Conservation (phyloP, 2,888 invertebrate species). For the Sicus ferrugineus region DNA sequence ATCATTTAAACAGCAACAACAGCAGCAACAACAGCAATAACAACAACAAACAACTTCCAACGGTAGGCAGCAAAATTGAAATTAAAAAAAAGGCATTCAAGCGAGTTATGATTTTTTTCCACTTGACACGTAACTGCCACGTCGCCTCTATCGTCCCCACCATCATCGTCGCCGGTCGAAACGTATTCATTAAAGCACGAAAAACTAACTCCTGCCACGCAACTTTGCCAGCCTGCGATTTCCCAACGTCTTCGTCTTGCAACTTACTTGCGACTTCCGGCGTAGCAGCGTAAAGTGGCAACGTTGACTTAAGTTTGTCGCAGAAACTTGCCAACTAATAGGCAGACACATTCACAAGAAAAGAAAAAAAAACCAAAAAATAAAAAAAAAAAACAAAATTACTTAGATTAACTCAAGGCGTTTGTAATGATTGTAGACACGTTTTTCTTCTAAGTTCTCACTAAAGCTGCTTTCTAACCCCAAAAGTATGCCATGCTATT, state of each 20-base stretch:
- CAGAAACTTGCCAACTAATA: background rate
- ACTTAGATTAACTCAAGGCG: background rate
- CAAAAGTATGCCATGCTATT: too few species aligned
- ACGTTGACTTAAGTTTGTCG: conserved; percentile 23
- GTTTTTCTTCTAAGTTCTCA: background rate
- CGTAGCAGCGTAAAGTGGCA: background rate
- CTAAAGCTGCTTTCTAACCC: too few species aligned
- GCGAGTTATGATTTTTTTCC: conserved; percentile 35
- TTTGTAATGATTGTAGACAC: background rate
- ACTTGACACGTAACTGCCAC: conserved; percentile 36
- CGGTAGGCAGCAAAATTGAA: background rate
- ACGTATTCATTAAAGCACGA: conserved; percentile 10
- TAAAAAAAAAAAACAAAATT: too few species aligned
- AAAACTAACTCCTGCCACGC: background rate
- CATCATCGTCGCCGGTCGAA: background rate
- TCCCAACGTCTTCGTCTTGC: background rate
- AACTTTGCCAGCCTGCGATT: background rate
- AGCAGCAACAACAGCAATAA: background rate
- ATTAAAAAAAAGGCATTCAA: background rate
- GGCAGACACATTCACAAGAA: background rate
- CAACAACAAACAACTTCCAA: conserved; percentile 4
- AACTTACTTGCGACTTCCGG: background rate
- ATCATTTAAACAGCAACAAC: background rate
- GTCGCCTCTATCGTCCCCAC: too few species aligned
- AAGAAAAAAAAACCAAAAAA: too few species aligned